A percentile compares a stretch with the other conserved stretches of the same genome.
These are phyloP conservation scores for Sebastes itinus DNA, from an alignment of 2,797 vertebrate species.

Conservation along the genomic window DNA sequence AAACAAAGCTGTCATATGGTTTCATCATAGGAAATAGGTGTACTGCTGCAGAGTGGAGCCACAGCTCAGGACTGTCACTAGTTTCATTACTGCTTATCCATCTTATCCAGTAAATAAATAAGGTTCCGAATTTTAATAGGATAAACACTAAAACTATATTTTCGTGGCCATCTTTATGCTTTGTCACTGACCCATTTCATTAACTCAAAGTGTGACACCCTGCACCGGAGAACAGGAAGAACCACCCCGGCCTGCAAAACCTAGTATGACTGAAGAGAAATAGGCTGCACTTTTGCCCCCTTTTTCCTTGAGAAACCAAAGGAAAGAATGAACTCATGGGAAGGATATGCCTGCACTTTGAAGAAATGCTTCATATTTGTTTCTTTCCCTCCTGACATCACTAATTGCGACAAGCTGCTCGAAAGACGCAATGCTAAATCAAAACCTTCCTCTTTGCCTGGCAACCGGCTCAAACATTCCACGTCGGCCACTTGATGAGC, in stretches of 20 bases:
- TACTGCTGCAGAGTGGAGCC: slow-evolving; percentile 16
- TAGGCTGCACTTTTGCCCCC: slow-evolving; percentile 70
- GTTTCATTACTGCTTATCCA: slow-evolving; percentile 33
- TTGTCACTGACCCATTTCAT: slow-evolving; percentile 11
- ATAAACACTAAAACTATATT: background rate
- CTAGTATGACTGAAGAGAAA: slow-evolving; percentile 35
- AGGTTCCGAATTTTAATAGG: background rate
- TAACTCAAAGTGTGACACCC: background rate
- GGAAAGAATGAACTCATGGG: slow-evolving; percentile 84
- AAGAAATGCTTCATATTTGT: slow-evolving; percentile 81
- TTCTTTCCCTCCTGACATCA: slow-evolving; percentile 83
- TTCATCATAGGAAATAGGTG: slow-evolving; percentile 43
- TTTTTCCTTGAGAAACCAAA: slow-evolving; percentile 62
- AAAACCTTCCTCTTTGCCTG: slow-evolving; percentile 80
- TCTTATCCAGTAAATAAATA: slow-evolving; percentile 24
- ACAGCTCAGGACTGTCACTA: slow-evolving; percentile 18
- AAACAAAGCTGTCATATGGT: slow-evolving; percentile 56
- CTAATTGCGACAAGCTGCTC: slow-evolving; percentile 87
- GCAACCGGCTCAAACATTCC: slow-evolving; percentile 78
- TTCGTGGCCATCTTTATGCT: background rate
- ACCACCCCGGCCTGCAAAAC: slow-evolving; percentile 24
- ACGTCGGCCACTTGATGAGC: slow-evolving; percentile 57
- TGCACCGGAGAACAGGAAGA: slow-evolving; percentile 34
- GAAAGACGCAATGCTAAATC: slow-evolving; percentile 75
- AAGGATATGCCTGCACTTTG: slow-evolving; percentile 80